A percentile compares a stretch with the other conserved stretches of the same genome.
These are phyloP conservation scores for Neria commutata DNA, from an alignment of 2,888 invertebrate genomes.

Conservation along the genomic window DNA sequence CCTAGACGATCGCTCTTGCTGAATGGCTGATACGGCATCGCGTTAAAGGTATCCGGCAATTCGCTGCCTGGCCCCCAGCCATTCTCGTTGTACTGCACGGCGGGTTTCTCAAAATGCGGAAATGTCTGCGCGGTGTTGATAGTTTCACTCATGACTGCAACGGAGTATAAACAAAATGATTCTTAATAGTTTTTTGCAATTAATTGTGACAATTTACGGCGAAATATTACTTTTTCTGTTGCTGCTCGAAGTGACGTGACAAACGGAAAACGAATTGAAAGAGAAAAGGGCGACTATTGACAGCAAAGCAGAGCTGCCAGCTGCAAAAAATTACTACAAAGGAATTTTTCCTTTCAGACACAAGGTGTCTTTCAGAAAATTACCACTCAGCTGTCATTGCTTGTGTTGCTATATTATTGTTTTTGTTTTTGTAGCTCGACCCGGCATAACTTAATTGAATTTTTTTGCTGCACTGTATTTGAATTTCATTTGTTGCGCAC, in stretches of 20 bases:
- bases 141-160: conserved; percentile 47
- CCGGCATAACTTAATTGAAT: too few species aligned
- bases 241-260: conserved; percentile 14
- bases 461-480: too few species aligned
- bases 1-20: conserved; percentile 98
- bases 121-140: conserved; percentile 48
- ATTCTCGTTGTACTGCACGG: conserved; percentile 57
- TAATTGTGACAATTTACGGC: not conserved
- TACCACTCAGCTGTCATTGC: too few species aligned
- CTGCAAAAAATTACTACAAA: not conserved
- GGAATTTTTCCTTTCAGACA: not conserved
- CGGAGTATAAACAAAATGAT: not conserved
- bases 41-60: conserved; percentile 72
- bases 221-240: not conserved
- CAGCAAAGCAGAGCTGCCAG: not conserved
- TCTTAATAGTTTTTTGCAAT: not conserved
- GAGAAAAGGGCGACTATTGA: conserved; percentile 5
- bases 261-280: conserved; percentile 11
- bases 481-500: too few species aligned
- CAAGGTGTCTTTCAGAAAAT: not conserved
- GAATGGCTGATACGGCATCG: conserved; percentile 93
- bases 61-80: conserved; percentile 99
- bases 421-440: too few species aligned
- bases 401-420: too few species aligned
- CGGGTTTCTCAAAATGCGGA: conserved; percentile 53